Evolutionary conservation across 1,140 invertebrate species (phyloP).

Genomic region (Tenebrio molitor): DNA sequence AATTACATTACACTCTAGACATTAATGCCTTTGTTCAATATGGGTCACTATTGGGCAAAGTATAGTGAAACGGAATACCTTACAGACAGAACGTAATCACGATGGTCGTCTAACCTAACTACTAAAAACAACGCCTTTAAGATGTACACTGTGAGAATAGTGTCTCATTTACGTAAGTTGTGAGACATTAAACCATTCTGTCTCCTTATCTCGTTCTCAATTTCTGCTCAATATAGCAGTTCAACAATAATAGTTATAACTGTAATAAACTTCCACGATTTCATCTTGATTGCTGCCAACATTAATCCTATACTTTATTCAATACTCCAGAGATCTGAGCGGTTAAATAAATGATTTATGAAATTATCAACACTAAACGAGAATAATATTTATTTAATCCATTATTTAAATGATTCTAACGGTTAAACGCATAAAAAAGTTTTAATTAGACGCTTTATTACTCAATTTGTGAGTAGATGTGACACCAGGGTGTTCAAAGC

Average conservation of each 20-base stretch:
- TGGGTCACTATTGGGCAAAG: background rate
- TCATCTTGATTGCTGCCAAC: slow-evolving; percentile 23
- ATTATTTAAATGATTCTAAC: no score
- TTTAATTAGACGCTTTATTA: no score
- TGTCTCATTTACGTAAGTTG: slow-evolving; percentile 21
- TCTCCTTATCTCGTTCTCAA: slow-evolving; percentile 26
- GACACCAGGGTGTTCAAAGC: slow-evolving; percentile 4
- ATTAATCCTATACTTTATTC: background rate
- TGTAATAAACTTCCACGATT: slow-evolving; percentile 22
- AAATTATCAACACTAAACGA: no score
- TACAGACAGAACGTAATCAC: background rate
- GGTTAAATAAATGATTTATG: no score
- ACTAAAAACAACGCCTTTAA: slow-evolving; percentile 17
- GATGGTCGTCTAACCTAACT: no score
- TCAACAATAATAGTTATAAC: slow-evolving; percentile 28
- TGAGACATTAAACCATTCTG: slow-evolving; percentile 27
- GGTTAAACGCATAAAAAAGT: no score
- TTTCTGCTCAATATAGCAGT: slow-evolving; percentile 26
- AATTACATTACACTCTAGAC: slow-evolving; percentile 29
- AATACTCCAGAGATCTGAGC: no score
- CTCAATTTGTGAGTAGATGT: no score
- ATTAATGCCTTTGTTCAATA: slow-evolving; percentile 18
- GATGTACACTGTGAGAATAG: slow-evolving; percentile 3
- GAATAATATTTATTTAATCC: no score
- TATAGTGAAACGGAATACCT: background rate